Conservation (phyloP, 2,113 vertebrate species). For the Astatotilapia flaviijosephi region DNA sequence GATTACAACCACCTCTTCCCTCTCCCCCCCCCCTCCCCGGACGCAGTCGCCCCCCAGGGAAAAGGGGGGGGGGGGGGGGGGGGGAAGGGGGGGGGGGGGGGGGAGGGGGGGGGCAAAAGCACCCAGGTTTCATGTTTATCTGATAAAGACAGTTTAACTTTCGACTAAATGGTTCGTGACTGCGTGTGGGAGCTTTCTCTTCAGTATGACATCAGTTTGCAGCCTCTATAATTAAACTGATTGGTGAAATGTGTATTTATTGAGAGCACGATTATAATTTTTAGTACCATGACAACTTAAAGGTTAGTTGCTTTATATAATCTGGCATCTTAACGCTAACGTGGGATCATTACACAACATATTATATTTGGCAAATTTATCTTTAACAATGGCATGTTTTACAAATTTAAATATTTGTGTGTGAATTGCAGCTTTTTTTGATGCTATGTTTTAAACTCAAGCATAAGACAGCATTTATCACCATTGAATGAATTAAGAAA, state of each 20-base stretch:
- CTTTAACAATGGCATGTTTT: not conserved
- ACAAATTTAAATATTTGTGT: not conserved
- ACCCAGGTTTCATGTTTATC: not conserved
- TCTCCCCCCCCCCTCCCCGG: too few species aligned
- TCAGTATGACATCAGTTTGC: not conserved
- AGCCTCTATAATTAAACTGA: not conserved
- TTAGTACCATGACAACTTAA: not conserved
- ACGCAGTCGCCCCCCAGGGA: too few species aligned
- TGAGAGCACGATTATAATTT: not conserved
- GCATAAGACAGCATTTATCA: not conserved
- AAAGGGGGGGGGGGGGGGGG: rapidly evolving
- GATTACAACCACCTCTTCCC: too few species aligned
- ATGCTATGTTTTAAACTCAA: not conserved
- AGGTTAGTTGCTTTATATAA: not conserved
- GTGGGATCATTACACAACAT: not conserved
- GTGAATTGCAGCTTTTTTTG: not conserved
- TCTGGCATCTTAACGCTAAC: not conserved
- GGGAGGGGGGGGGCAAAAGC: not conserved
- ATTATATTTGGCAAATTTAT: not conserved
- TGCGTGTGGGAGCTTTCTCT: not conserved
- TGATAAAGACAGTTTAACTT: not conserved
- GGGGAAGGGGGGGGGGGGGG: rapidly evolving
- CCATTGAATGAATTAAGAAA: not conserved
- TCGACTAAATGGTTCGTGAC: not conserved
- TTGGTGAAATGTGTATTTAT: not conserved